Evolutionary conservation across 2,888 invertebrate genomes (phyloP), one percentile per base, ranked within the genome.

Genomic region (Cataglyphis altisquamis): DNA sequence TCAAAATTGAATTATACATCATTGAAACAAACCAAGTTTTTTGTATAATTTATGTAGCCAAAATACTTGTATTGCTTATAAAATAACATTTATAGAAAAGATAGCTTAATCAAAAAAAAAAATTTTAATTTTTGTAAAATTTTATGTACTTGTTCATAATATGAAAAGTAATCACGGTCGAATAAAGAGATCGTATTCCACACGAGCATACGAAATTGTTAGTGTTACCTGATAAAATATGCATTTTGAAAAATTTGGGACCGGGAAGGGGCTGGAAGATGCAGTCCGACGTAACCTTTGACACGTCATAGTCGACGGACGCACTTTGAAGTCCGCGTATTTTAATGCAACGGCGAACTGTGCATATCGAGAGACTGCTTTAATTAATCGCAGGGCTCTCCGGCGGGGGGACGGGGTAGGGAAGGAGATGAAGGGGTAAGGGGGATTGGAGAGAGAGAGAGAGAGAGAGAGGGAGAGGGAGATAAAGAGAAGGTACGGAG

Each of bases 311-410:
- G 57, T 78, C 70, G 45, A 36, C 78, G 21, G 45, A 36, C 45
- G 63, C 74, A 63, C 83, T 77, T 83, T 75, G 84, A 60, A 62
- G 75, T 72, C 48, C 62, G 52, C 77, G 78, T 74, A 84, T 83
- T 85, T 85, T 84, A 85, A 86, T 75, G 85, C 41, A 75, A 83
- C 55, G 60, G 36, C 66, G 60, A 68, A 78, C 70, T 78, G 64
- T 75, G 77, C 68, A 70, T 60, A 52, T 41, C 45, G 64, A 63
- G 64, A 77, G 52, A 63, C 74, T 77, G 52, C 83, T 25, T 18
- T 66, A 87, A 87, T 86, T 88, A 87, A 88, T 89, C 80, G 85
- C 82, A 85, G 84, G 82, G 64, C 85, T 80, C 75, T 75, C 82
- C 66, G 72, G 45, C 60, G 60, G 32, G 66, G 21, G 66, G 75